Evolutionary conservation across 2,113 vertebrate genomes (phyloP).

Genomic region (Ceuthmochares aereus): DNA sequence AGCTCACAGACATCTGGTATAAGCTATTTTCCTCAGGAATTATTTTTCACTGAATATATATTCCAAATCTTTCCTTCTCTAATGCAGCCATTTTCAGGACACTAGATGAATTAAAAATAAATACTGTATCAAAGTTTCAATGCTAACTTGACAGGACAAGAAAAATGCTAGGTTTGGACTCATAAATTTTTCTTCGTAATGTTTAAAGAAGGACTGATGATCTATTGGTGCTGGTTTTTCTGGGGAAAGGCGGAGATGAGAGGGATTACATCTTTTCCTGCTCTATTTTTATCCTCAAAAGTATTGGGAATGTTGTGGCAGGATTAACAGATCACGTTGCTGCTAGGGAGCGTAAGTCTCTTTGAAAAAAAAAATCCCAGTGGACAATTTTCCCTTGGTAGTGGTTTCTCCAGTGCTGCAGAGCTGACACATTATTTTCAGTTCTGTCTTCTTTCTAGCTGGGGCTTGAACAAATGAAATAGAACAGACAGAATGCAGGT

Average conservation of each 20-base stretch:
- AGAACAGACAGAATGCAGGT: neutral
- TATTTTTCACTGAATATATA: neutral
- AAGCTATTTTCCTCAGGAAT: neutral
- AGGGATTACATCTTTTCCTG: neutral
- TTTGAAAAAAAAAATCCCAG: neutral
- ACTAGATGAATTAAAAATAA: slow-evolving; percentile 24
- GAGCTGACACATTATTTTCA: neutral
- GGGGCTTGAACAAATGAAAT: neutral
- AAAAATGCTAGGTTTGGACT: neutral
- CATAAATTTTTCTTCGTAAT: neutral
- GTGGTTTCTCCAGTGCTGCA: neutral
- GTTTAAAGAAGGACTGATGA: neutral
- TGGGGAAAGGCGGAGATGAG: neutral
- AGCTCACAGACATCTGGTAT: slow-evolving; percentile 6
- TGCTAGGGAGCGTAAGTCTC: neutral
- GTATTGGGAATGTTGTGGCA: neutral
- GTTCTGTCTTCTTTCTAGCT: neutral
- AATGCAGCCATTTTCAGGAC: neutral
- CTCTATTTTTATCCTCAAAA: neutral
- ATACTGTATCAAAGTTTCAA: neutral
- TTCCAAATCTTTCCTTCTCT: neutral
- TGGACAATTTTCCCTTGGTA: neutral
- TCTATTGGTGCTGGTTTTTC: neutral
- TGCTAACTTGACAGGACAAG: neutral
- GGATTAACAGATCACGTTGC: neutral